Evolutionary conservation across 2,888 invertebrate species (phyloP).

Genomic region (Meiosimyza decipiens): DNA sequence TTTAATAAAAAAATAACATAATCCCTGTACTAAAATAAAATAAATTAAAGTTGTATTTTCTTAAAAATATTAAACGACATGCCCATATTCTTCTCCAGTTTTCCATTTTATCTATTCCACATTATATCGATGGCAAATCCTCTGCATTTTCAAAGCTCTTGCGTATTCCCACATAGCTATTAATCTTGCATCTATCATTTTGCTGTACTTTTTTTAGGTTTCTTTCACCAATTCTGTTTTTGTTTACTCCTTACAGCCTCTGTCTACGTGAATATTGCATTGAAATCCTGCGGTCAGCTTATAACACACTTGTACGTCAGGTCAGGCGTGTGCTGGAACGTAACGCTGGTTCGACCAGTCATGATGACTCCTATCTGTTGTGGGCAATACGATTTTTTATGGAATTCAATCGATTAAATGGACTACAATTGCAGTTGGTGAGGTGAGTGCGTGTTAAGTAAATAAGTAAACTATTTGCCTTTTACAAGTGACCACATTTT

Average conservation of each 20-base stretch:
- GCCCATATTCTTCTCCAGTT: too few relatives aligned
- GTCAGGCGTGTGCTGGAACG: conserved; percentile 81
- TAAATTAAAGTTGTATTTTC: too few relatives aligned
- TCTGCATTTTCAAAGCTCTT: conserved; percentile 43
- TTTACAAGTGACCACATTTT: too few relatives aligned
- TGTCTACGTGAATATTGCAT: conserved; percentile 95
- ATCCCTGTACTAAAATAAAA: too few relatives aligned
- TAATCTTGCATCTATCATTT: conserved; percentile 26
- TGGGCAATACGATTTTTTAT: conserved; percentile 97
- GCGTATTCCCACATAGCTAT: conserved; percentile 43
- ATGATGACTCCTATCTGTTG: conserved; percentile 94
- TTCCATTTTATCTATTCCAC: too few relatives aligned
- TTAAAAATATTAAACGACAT: too few relatives aligned
- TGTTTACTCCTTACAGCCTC: conserved; percentile 73
- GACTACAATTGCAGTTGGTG: conserved; percentile 87
- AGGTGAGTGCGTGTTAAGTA: conserved; percentile 71
- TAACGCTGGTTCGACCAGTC: conserved; percentile 76
- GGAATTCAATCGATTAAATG: conserved; percentile 93
- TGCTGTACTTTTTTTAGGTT: neutral
- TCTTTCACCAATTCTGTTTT: conserved; percentile 56
- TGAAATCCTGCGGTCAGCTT: conserved; percentile 91
- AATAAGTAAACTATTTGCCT: neutral
- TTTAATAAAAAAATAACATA: too few relatives aligned
- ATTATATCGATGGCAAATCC: conserved; percentile 18
- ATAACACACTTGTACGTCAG: conserved; percentile 91